Percentiles rank a stretch among this genome's conserved stretches.
phyloP scores from a whole-genome alignment of 1,140 invertebrate genomes.

The Drosophila subpulchrella region DNA sequence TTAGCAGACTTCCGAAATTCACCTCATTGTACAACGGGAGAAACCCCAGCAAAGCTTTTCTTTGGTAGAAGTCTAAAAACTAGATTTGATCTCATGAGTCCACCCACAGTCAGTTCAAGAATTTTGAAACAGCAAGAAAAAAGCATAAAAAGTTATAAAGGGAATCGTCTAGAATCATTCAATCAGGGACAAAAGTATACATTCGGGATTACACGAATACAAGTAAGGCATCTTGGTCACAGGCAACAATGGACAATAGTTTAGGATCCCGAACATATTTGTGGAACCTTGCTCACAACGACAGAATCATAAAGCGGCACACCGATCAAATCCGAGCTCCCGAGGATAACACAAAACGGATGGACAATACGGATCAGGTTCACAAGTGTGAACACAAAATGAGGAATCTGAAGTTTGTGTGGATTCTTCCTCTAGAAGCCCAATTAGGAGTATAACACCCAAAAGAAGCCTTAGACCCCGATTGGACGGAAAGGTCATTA shows the following conservation, averaged over 20 bases:
- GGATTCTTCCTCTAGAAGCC: background rate
- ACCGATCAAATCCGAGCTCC: background rate
- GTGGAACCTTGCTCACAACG: background rate
- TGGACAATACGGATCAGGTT: background rate
- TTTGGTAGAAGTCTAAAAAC: too few relatives aligned
- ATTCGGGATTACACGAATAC: background rate
- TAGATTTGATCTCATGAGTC: background rate
- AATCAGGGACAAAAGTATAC: background rate
- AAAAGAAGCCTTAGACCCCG: too few relatives aligned
- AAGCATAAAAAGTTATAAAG: background rate
- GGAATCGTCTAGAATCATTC: background rate
- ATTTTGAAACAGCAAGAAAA: background rate
- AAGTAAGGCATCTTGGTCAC: too few relatives aligned
- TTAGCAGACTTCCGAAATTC: background rate
- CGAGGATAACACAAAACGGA: background rate
- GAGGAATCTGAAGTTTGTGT: background rate
- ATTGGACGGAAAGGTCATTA: too few relatives aligned
- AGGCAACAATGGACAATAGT: too few relatives aligned
- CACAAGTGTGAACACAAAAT: too few relatives aligned
- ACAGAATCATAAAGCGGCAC: background rate
- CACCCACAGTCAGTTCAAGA: background rate
- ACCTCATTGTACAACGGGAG: background rate
- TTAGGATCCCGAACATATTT: background rate
- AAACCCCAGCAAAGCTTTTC: too few relatives aligned
- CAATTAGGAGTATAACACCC: too few relatives aligned